Evolutionary conservation across 2,888 invertebrate species (phyloP), one percentile per base, ranked within the genome.

Genomic region (Monochamus alternatus): DNA sequence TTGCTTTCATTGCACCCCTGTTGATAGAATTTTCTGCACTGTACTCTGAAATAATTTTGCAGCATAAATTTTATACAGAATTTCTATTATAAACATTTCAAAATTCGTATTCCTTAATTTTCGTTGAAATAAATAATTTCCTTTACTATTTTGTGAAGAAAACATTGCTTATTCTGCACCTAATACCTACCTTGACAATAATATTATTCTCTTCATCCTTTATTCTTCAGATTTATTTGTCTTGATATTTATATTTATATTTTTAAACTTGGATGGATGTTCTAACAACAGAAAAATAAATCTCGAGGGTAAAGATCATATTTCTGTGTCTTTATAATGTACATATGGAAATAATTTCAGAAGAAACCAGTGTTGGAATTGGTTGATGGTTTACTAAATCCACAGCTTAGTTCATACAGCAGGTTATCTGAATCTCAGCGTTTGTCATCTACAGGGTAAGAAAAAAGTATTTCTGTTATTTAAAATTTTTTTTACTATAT

Each of bases 401-500:
- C 87, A 5, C 86, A 85, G 72, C 81, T 86, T 38, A 83, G 86
- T 66, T 82, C 86, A 55, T 89, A 89, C 75, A 87, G 86, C 78
- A 85, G 89, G 81, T 84, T 89, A 78, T 88, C 87, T 78, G 88
- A 89, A 85, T 87, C 87, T 74, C 87, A 87, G 82, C 84, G 86
- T 78, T 81, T 88, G 81, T 85, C 88, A 65, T 87, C 86, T 77
- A 85, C 87, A 72, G 87, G 88, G 89, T 88, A 74, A 65, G 77
- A 60, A 44, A 58, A 51, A 30, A 5, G 43, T 30, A 38, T 31
- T 63, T 22, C 14, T 58, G 67, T 58, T 43, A 22, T 22, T 1
- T 22, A 22, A 22, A 22, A 66, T 70, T 55, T 58, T 31, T 62
- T 38, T 75, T 74, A 73, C 47, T 7, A 74, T 32, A 47, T 44